Base-by-base conservation (phyloP, 2,888 invertebrate species). In the Trichopria drosophilae region DNA sequence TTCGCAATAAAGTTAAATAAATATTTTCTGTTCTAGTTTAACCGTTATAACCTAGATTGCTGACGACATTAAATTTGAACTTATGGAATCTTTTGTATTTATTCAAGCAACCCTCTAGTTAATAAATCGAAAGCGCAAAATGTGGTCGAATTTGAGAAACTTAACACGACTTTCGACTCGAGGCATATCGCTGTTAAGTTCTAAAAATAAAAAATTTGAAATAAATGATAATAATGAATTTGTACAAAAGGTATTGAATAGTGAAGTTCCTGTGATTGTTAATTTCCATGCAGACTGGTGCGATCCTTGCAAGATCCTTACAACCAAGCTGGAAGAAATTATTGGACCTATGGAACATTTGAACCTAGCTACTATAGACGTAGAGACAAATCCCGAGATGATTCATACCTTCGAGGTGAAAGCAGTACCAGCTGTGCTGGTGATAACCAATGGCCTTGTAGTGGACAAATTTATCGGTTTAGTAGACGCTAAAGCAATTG, bases 201-300 rank as follows among this genome's bases (percentile, higher is more conserved):
- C 59, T 22, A 67, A 59, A 19, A 63, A 68, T 41, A 73, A 71
- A 40, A 68, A 63, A 37, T 75, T 74, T 37, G 67, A 73, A 32
- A 86, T 90, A 60, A 85, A 84, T 66, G 86, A 85, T 73, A 86
- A 88, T 68, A 85, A 84, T 53, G 89, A 89, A 61, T 90, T 90
- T 73, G 81, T 88, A 56, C 81, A 82, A 61, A 90, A 88, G 80
- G 90, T 91, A 41, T 88, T 92, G 83, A 88, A 90, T 72, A 90
- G 87, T 62, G 82, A 84, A 26, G 85, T 86, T 65, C 88, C 91
- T 22, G 91, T 92, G n/a, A 89, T 92, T 72, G 90, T 92, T 1
- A 92, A 91, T 72, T 92, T 92, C 70, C 92, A 92, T 68, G 92
- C 92, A 0, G 90, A 92, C 61, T 92, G 92, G 92, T 92, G 92